Evolutionary conservation across 2,888 invertebrate genomes (phyloP).

Genomic region (Elgonia sp.): DNA sequence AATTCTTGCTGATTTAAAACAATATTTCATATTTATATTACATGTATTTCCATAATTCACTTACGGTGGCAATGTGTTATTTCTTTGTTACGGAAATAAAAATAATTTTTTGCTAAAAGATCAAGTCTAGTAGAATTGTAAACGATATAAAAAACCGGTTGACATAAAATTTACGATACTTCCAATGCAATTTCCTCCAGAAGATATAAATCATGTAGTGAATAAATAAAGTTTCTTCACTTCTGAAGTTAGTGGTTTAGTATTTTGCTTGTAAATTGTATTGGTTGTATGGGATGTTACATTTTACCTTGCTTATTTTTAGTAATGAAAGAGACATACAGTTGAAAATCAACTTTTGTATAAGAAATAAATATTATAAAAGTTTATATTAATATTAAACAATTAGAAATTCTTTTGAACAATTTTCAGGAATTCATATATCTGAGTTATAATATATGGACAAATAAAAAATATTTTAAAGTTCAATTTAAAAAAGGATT

Average conservation of each 20-base stretch:
- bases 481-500: too few relatives aligned
- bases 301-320: neutral
- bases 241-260: conserved; percentile 16
- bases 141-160: conserved; percentile 20
- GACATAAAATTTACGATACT: conserved; percentile 27
- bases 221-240: conserved; percentile 14
- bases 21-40: too few relatives aligned
- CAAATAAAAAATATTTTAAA: too few relatives aligned
- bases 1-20: too few relatives aligned
- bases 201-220: conserved; percentile 18
- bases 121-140: conserved; percentile 1
- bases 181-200: conserved; percentile 20
- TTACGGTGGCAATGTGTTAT: too few relatives aligned
- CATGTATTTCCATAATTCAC: too few relatives aligned
- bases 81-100: too few relatives aligned
- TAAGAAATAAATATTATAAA: too few relatives aligned
- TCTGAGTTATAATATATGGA: too few relatives aligned
- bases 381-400: neutral
- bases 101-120: too few relatives aligned
- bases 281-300: neutral
- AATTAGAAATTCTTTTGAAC: neutral
- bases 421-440: too few relatives aligned
- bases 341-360: too few relatives aligned
- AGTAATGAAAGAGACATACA: conserved; percentile 1
- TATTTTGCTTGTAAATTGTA: conserved; percentile 5